Percentiles rank a stretch among this genome's conserved stretches.
These are phyloP conservation scores for Dunckerocampus dactyliophorus DNA, from an alignment of 2,113 vertebrate genomes.

Conservation along the genomic window DNA sequence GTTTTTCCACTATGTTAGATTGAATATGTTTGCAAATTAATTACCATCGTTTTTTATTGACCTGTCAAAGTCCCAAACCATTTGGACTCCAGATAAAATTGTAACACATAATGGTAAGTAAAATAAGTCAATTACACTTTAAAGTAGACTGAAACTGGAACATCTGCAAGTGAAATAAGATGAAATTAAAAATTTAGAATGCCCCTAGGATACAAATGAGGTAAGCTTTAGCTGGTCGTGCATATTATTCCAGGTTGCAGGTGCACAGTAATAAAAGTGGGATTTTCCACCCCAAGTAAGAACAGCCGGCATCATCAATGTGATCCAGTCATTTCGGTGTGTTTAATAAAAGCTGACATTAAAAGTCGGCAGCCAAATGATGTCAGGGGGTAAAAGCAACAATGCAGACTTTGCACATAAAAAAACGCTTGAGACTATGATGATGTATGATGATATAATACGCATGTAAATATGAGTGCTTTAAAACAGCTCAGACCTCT, in stretches of 20 bases:
- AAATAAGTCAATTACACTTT: neutral
- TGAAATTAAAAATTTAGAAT: conserved; percentile 1
- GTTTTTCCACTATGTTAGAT: neutral
- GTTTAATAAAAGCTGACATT: neutral
- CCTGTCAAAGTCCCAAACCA: neutral
- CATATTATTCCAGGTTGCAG: neutral
- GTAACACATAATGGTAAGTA: neutral
- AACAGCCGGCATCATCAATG: conserved; percentile 6
- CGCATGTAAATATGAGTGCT: neutral
- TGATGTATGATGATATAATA: neutral
- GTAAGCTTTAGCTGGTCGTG: neutral
- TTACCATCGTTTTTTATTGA: neutral
- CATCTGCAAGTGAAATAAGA: conserved; percentile 10
- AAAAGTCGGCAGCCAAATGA: neutral
- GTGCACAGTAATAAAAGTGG: conserved; percentile 1
- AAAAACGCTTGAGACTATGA: neutral
- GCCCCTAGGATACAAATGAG: neutral
- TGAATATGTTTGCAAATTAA: neutral
- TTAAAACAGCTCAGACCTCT: too few relatives aligned
- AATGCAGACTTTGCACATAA: neutral
- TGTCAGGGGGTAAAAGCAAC: neutral
- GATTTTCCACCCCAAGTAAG: conserved; percentile 7
- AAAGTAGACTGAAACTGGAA: neutral
- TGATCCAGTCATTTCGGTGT: neutral
- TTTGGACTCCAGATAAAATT: neutral